A percentile compares a stretch with the other conserved stretches of the same genome.
phyloP scores from a whole-genome alignment of 2,797 vertebrate genomes.

The Lutjanus campechanus region DNA sequence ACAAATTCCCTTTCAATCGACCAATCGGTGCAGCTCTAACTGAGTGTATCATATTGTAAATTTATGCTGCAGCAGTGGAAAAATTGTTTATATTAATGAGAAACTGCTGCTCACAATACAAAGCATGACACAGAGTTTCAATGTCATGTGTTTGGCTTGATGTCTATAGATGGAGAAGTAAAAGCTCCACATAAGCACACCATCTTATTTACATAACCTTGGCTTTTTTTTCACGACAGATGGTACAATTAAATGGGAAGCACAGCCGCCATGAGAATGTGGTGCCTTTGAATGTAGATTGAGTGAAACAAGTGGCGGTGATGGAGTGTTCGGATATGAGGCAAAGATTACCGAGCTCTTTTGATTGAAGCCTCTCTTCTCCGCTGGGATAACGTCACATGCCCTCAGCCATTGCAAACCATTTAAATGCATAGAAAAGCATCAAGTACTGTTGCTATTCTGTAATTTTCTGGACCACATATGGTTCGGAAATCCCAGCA shows the following conservation, averaged over 20 bases:
- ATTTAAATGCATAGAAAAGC: constrained; percentile 75
- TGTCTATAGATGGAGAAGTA: constrained; percentile 38
- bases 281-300: constrained; percentile 77
- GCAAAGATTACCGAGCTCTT: constrained; percentile 68
- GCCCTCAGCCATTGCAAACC: constrained; percentile 55
- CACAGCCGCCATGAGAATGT: constrained; percentile 70
- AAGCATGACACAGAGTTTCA: constrained; percentile 56
- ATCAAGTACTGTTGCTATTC: constrained; percentile 32
- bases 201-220: constrained; percentile 82
- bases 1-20: too few relatives aligned
- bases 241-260: constrained; percentile 84
- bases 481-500: constrained; percentile 42
- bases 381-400: constrained; percentile 44
- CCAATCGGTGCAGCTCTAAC: too few relatives aligned
- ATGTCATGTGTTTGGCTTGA: constrained; percentile 48
- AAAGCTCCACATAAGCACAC: constrained; percentile 38
- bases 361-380: constrained; percentile 72
- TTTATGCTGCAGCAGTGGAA: background rate
- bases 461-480: constrained; percentile 45
- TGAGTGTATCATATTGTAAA: background rate
- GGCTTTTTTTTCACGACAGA: constrained; percentile 72
- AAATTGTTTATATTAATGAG: constrained; percentile 21
- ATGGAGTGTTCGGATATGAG: constrained; percentile 69
- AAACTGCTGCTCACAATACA: constrained; percentile 12
- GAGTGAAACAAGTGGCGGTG: constrained; percentile 76